A percentile compares a stretch with the other conserved stretches of the same genome.
These are phyloP conservation scores for Bombus turneri DNA, from an alignment of 1,140 invertebrate species.

Conservation along the genomic window DNA sequence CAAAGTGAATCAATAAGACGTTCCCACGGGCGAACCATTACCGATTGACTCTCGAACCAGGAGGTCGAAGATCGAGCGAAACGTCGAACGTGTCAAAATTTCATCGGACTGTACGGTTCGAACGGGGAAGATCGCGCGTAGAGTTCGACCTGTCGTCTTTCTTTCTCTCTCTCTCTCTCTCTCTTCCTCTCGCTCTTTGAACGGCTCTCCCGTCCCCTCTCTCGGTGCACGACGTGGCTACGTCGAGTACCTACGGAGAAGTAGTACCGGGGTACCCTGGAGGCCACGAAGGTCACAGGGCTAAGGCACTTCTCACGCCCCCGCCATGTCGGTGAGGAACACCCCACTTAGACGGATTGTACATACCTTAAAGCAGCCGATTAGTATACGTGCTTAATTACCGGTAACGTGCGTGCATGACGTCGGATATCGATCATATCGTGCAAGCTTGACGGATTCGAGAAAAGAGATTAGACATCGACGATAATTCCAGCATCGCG, in stretches of 20 bases:
- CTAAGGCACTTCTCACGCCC: slow-evolving; percentile 83
- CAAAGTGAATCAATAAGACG: slow-evolving; percentile 29
- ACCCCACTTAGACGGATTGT: slow-evolving; percentile 78
- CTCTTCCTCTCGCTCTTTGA: slow-evolving; percentile 7
- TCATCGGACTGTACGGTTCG: slow-evolving; percentile 71
- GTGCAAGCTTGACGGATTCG: slow-evolving; percentile 12
- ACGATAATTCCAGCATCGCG: slow-evolving; percentile 19
- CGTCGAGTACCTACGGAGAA: slow-evolving; percentile 66
- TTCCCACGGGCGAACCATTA: slow-evolving; percentile 60
- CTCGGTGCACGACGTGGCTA: slow-evolving; percentile 56
- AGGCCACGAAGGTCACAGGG: slow-evolving; percentile 81
- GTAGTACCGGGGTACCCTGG: slow-evolving; percentile 69
- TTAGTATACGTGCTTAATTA: slow-evolving; percentile 82
- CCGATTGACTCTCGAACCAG: slow-evolving; percentile 67
- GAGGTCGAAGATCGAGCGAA: slow-evolving; percentile 75
- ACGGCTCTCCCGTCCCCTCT: slow-evolving; percentile 5
- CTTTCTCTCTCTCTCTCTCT: slow-evolving; percentile 7
- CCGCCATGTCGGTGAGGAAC: slow-evolving; percentile 76
- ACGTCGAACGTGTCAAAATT: slow-evolving; percentile 82
- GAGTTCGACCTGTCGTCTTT: slow-evolving; percentile 27
- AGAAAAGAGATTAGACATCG: slow-evolving; percentile 4
- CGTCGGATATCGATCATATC: slow-evolving; percentile 77
- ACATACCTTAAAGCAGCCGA: slow-evolving; percentile 79
- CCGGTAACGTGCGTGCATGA: slow-evolving; percentile 77
- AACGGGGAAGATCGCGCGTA: slow-evolving; percentile 50